Evolutionary conservation across 2,888 invertebrate genomes (phyloP), one percentile per base, ranked within the genome.

Genomic region (Callosobruchus maculatus): DNA sequence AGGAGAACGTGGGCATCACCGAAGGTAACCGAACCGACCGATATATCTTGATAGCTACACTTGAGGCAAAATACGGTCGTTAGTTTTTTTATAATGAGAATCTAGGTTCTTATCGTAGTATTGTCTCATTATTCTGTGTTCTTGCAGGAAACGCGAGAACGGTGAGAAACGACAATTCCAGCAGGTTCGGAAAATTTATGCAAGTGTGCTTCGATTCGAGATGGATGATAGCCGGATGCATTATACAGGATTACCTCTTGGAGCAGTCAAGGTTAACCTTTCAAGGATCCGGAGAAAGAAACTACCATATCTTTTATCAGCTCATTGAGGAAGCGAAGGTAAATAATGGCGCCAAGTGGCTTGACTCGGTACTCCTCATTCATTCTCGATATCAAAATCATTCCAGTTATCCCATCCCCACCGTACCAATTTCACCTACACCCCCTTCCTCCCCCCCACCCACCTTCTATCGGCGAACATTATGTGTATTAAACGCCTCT

Each of bases 181-280:
- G 95, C 67, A 91, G 97, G 13, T 97, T 97, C 87, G 97, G 97
- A n/a, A 97, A 97, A 88, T 97, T 97, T 86, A 97, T 97, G 90
- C 97, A 97, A 88, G 95, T 97, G 7, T 95, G 97, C 84, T 93
- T 97, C 85, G 97, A 97, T 88, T 91, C 91, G 77, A 92, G 94
- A 81, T 95, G 95, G 88, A 94, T 94, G 88, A 97, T 97, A 82
- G 94, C 94, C 80, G 97, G 97, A 21, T 97, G 97, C 81, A 95
- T 97, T 77, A 93, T 97, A 72, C 93, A 97, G 84, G 97, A 97
- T 87, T 97, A 97, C 85, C 89, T 97, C 72, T 88, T 97, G 77
- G 97, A 97, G 85, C 94, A 97, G 83, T 96, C 96, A 21, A 90
- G 97, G 78, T 95, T 97, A 83, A 97, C 96, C 0, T 96, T 96